phyloP scores from a whole-genome alignment of 2,888 invertebrate species.

The Tridacna gigas region DNA sequence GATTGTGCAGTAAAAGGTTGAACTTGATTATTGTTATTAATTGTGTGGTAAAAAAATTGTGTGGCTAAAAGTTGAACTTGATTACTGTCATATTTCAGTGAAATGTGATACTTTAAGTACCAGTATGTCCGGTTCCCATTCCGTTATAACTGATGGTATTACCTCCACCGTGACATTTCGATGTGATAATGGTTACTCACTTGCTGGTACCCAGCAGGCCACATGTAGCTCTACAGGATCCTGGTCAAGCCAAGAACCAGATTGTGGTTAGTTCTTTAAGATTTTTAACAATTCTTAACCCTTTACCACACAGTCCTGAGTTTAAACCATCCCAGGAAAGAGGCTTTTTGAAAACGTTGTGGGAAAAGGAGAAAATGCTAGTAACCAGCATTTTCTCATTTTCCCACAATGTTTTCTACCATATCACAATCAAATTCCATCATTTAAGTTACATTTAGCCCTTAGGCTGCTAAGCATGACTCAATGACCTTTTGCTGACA shows the following conservation, averaged over 20 bases:
- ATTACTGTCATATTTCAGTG: conserved; percentile 25
- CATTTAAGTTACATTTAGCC: too few species aligned
- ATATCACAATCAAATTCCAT: too few species aligned
- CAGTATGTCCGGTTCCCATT: conserved; percentile 10
- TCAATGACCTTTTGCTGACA: too few species aligned
- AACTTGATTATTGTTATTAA: neutral
- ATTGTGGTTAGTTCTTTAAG: conserved; percentile 42
- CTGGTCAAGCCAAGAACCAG: conserved; percentile 43
- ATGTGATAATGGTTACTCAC: conserved; percentile 42
- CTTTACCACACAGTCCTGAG: too few species aligned
- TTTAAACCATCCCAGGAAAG: too few species aligned
- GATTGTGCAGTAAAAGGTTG: neutral
- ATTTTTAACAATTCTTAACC: neutral
- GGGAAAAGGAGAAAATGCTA: too few species aligned
- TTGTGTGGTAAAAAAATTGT: neutral
- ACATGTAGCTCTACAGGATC: conserved; percentile 44
- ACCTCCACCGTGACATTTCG: conserved; percentile 36
- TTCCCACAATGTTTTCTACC: too few species aligned
- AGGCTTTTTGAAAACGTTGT: too few species aligned
- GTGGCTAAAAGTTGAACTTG: neutral
- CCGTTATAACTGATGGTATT: conserved; percentile 44
- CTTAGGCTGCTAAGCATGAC: too few species aligned
- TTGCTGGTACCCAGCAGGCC: conserved; percentile 34
- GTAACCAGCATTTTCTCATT: too few species aligned
- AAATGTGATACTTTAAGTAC: conserved; percentile 28